These are phyloP conservation scores for Callimico goeldii DNA, from an alignment of 2,797 vertebrate species.

Conservation along the genomic window DNA sequence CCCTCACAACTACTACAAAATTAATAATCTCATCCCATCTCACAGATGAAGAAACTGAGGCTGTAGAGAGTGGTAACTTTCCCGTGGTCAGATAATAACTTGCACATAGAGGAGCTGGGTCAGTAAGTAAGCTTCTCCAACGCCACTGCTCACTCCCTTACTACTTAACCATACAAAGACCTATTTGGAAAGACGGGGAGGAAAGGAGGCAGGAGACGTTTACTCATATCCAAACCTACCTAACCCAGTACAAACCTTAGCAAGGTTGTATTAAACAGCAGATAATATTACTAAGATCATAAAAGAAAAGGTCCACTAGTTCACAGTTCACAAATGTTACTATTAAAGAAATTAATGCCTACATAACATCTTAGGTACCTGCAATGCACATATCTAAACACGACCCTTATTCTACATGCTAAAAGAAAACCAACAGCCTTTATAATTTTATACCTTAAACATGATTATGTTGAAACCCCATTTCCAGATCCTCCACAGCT, in stretches of 20 bases:
- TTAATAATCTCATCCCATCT: neutral
- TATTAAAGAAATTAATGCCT: slow-evolving; percentile 53
- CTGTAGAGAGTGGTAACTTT: neutral
- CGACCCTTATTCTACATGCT: neutral
- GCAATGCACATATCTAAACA: neutral
- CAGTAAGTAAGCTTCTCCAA: neutral
- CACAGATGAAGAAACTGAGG: slow-evolving; percentile 32
- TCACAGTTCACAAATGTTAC: slow-evolving; percentile 41
- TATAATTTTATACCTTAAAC: slow-evolving; percentile 56
- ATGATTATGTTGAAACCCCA: slow-evolving; percentile 57
- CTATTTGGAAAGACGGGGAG: neutral
- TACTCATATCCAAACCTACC: slow-evolving; percentile 48
- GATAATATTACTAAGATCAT: slow-evolving; percentile 30
- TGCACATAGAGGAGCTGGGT: neutral
- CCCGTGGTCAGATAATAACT: neutral
- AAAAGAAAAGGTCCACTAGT: slow-evolving; percentile 23
- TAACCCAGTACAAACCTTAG: slow-evolving; percentile 38
- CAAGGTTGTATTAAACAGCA: slow-evolving; percentile 32
- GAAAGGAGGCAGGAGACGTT: neutral
- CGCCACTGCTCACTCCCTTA: neutral
- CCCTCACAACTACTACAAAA: slow-evolving; percentile 34
- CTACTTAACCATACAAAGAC: neutral
- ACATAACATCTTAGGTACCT: neutral
- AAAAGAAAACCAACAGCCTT: slow-evolving; percentile 43
- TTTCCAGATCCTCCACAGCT: slow-evolving; percentile 70